Evolutionary conservation across 2,113 vertebrate genomes (phyloP).

Genomic region (Bufo gargarizans): DNA sequence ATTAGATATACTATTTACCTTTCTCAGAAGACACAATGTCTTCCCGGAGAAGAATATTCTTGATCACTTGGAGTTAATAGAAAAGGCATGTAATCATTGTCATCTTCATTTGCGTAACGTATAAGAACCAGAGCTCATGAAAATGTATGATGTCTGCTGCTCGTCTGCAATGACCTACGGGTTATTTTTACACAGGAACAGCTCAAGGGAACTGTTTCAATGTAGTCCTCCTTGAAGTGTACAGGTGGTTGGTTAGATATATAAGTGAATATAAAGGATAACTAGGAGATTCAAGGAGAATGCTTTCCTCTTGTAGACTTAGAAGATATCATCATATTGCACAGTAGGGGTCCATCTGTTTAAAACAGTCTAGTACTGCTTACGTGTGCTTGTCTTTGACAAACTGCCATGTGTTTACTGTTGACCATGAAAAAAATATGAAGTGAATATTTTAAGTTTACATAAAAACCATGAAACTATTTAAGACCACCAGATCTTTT

Average conservation of each 20-base stretch:
- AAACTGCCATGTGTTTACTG: background rate
- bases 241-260: slow-evolving; percentile 14
- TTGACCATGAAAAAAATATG: background rate
- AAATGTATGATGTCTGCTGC: slow-evolving; percentile 16
- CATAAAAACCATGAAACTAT: too few species aligned
- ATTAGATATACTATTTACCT: background rate
- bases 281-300: background rate
- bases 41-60: background rate
- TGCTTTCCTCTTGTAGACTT: background rate
- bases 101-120: slow-evolving; percentile 11
- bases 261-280: background rate
- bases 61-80: background rate
- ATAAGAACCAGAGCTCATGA: background rate
- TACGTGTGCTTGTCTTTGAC: background rate
- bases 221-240: background rate
- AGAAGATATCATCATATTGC: background rate
- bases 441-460: background rate
- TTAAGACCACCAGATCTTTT: too few species aligned
- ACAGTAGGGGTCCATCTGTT: background rate
- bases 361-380: background rate
- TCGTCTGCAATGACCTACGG: background rate
- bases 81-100: slow-evolving; percentile 10
- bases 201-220: slow-evolving; percentile 4
- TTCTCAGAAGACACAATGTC: background rate
- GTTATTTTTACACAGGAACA: slow-evolving; percentile 24